Conservation (phyloP, 2,797 vertebrate genomes). For the Pampus argenteus region DNA sequence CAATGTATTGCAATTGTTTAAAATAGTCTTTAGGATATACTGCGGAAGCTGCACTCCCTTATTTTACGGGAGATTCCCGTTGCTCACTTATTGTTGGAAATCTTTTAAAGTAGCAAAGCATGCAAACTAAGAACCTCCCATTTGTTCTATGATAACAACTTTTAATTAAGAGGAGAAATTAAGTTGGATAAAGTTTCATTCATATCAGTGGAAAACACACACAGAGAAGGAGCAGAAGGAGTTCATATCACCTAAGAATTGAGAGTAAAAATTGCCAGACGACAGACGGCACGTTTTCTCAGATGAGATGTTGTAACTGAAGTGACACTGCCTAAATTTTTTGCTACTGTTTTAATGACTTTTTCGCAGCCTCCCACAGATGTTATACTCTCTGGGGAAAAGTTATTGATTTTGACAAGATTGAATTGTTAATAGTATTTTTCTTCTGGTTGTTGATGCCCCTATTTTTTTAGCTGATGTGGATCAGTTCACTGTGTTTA, state of each 20-base stretch:
- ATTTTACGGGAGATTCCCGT: constrained; percentile 11
- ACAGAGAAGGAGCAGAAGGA: neutral
- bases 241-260: constrained; percentile 23
- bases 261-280: constrained; percentile 5
- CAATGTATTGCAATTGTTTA: too few relatives aligned
- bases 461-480: constrained; percentile 19
- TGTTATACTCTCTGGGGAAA: constrained; percentile 33
- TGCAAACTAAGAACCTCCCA: constrained; percentile 12
- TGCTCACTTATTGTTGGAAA: constrained; percentile 26
- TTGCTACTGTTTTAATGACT: constrained; percentile 43
- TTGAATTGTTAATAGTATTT: constrained; percentile 51
- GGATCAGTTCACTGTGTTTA: constrained; percentile 24
- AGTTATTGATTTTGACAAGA: constrained; percentile 59
- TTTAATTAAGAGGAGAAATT: constrained; percentile 63
- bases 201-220: constrained; percentile 35
- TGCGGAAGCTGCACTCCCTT: constrained; percentile 9
- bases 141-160: constrained; percentile 36
- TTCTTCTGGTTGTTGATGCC: constrained; percentile 31
- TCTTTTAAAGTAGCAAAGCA: constrained; percentile 32
- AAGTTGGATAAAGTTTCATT: constrained; percentile 52
- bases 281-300: constrained; percentile 23
- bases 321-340: constrained; percentile 39
- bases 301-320: constrained; percentile 34
- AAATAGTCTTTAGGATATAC: neutral
- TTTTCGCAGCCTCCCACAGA: constrained; percentile 37